These are phyloP conservation scores for Terebella lapidaria DNA, from an alignment of 2,888 invertebrate species.

Conservation along the genomic window DNA sequence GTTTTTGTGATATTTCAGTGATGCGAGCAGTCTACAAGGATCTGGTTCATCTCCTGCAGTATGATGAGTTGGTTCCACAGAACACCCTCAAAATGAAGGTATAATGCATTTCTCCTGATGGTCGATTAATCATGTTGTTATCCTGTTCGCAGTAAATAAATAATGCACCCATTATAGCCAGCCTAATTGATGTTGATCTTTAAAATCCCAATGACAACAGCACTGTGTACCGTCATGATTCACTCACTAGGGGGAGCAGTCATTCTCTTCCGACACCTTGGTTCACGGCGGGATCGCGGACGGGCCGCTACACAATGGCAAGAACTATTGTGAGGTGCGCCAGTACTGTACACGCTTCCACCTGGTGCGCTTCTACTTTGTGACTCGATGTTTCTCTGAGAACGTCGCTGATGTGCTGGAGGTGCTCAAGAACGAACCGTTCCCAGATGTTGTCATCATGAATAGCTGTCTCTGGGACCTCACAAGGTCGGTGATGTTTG, in stretches of 20 bases:
- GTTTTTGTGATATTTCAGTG: conserved; percentile 33
- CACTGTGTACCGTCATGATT: no score
- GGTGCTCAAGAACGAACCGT: conserved; percentile 45
- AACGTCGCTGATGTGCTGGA: conserved; percentile 48
- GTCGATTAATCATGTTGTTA: no score
- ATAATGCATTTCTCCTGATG: no score
- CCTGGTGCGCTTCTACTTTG: conserved; percentile 50
- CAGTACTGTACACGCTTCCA: conserved; percentile 39
- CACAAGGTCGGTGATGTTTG: conserved; percentile 39
- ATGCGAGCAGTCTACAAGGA: conserved; percentile 46
- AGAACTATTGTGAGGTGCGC: conserved; percentile 43
- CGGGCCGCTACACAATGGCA: background rate
- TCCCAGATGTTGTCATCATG: conserved; percentile 56
- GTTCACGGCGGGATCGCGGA: background rate
- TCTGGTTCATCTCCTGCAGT: conserved; percentile 36
- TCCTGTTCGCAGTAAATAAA: no score
- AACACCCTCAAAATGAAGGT: background rate
- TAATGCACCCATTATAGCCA: no score
- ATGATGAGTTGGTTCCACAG: conserved; percentile 27
- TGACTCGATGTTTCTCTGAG: conserved; percentile 53
- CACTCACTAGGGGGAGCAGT: background rate
- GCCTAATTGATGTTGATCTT: no score
- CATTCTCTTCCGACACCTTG: background rate
- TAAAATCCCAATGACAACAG: no score
- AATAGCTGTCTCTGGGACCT: conserved; percentile 58